Evolutionary conservation across 2,797 vertebrate genomes (phyloP).

Genomic region (Columba guinea): DNA sequence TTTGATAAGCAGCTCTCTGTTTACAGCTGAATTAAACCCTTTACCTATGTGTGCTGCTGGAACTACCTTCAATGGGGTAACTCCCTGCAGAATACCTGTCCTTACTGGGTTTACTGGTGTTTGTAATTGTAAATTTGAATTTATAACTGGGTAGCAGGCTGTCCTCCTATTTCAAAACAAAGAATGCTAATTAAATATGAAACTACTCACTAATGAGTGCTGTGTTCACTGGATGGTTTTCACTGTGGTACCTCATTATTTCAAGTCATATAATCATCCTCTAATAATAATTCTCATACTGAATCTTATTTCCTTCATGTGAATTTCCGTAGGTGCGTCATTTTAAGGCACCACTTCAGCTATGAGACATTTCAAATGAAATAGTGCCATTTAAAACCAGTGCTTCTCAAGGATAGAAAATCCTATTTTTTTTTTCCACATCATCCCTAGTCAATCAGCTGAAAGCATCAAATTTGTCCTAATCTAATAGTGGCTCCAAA

Average conservation of each 20-base stretch:
- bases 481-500: slow-evolving; percentile 4
- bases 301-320: background rate
- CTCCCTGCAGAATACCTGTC: background rate
- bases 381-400: background rate
- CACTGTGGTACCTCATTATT: slow-evolving; percentile 18
- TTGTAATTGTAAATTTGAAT: background rate
- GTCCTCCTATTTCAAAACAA: slow-evolving; percentile 17
- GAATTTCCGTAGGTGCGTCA: background rate
- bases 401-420: slow-evolving; percentile 31
- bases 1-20: slow-evolving; percentile 1
- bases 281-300: background rate
- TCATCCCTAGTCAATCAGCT: background rate
- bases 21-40: background rate
- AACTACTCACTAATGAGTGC: background rate
- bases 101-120: background rate
- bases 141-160: background rate
- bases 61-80: background rate
- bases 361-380: background rate
- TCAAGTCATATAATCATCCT: slow-evolving; percentile 24
- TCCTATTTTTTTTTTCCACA: background rate
- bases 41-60: background rate
- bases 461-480: background rate
- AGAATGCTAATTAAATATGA: background rate
- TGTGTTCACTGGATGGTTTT: slow-evolving; percentile 29
- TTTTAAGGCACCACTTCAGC: background rate